Evolutionary conservation across 2,113 vertebrate species (phyloP).

Genomic region (Halichoeres trimaculatus): DNA sequence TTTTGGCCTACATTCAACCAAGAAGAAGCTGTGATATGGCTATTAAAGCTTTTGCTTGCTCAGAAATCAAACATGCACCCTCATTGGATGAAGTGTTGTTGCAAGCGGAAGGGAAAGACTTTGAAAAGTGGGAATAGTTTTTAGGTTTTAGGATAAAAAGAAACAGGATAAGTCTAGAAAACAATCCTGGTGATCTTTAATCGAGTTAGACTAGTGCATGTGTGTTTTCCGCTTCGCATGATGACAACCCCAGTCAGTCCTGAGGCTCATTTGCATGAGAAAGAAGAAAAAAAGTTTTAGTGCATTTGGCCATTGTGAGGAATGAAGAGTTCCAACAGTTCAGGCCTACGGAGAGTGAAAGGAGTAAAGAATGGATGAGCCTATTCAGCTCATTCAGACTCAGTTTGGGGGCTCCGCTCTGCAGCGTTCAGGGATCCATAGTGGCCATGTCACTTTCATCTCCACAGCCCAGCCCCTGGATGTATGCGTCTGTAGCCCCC

Average conservation of each 20-base stretch:
- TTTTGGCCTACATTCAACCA: constrained; percentile 45
- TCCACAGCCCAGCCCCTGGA: constrained; percentile 76
- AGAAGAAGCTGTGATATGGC: constrained; percentile 9
- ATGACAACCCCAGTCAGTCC: constrained; percentile 76
- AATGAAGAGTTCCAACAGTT: constrained; percentile 94
- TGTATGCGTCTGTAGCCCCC: constrained; percentile 33
- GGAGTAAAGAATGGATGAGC: constrained; percentile 89
- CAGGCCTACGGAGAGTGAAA: constrained; percentile 87
- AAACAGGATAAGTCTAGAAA: neutral
- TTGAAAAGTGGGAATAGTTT: constrained; percentile 2
- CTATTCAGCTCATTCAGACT: constrained; percentile 92
- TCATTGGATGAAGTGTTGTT: neutral
- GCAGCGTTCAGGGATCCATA: constrained; percentile 87
- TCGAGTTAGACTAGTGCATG: constrained; percentile 55
- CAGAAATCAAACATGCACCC: neutral
- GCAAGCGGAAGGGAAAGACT: constrained; percentile 27
- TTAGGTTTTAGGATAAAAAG: neutral
- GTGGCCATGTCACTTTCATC: constrained; percentile 95
- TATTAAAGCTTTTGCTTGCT: neutral
- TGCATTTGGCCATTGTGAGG: constrained; percentile 94
- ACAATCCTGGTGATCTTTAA: constrained; percentile 34
- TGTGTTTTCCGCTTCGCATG: constrained; percentile 85
- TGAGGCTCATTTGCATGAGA: constrained; percentile 95
- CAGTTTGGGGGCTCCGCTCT: constrained; percentile 84
- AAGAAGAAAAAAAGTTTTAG: constrained; percentile 89